Evolutionary conservation across 2,113 vertebrate genomes (phyloP).

Genomic region (Pycnonotus jocosus): DNA sequence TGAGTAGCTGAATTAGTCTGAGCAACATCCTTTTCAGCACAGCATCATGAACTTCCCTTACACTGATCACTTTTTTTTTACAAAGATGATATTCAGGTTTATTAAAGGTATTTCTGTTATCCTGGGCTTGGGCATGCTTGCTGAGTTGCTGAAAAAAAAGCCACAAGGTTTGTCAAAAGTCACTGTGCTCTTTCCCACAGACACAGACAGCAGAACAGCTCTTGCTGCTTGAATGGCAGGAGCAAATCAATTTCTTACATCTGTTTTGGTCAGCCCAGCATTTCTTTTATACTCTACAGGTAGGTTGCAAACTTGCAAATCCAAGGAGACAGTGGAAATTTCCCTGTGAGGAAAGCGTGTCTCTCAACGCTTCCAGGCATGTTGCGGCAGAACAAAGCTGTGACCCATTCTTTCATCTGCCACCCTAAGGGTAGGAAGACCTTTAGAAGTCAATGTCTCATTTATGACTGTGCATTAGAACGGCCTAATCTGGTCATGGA

Average conservation of each 20-base stretch:
- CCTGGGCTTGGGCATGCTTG: not conserved
- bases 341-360: not conserved
- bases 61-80: not conserved
- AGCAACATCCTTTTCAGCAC: not conserved
- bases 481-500: not conserved
- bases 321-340: constrained; percentile 6
- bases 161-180: not conserved
- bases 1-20: not conserved
- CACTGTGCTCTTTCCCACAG: not conserved
- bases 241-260: not conserved
- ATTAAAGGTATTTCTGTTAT: not conserved
- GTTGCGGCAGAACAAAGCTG: constrained; percentile 14
- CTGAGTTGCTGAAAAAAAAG: not conserved
- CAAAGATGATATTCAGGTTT: not conserved
- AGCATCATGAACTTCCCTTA: not conserved
- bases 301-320: constrained; percentile 5
- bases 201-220: not conserved
- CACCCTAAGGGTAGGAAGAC: constrained; percentile 42
- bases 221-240: not conserved
- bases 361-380: constrained; percentile 4
- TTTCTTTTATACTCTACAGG: not conserved
- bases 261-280: not conserved
- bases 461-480: constrained; percentile 29
- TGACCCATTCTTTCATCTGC: constrained; percentile 44
- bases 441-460: constrained; percentile 21